These are phyloP conservation scores for Volucella zonaria DNA, from an alignment of 2,888 invertebrate genomes.

Conservation along the genomic window DNA sequence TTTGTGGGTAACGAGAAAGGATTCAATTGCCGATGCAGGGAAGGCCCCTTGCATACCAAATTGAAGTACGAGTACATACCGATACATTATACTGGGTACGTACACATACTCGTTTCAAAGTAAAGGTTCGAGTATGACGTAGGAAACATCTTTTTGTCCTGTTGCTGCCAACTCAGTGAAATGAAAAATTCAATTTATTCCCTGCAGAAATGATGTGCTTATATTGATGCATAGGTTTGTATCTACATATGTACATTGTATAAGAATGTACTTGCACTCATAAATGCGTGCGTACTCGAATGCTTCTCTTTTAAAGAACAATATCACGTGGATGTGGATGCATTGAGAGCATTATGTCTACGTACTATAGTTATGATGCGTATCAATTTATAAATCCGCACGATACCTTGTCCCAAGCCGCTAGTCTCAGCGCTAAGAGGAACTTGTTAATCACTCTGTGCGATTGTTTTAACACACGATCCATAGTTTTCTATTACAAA, in stretches of 20 bases:
- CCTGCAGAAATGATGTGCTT: slow-evolving; percentile 51
- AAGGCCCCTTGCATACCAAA: slow-evolving; percentile 49
- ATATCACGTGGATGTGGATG: slow-evolving; percentile 10
- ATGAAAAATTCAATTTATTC: slow-evolving; percentile 73
- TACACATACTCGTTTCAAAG: neutral
- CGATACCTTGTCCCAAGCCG: slow-evolving; percentile 34
- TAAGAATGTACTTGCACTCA: neutral
- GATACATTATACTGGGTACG: neutral
- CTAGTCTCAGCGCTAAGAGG: slow-evolving; percentile 31
- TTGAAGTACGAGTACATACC: slow-evolving; percentile 10
- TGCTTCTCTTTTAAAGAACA: slow-evolving; percentile 32
- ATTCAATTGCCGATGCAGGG: slow-evolving; percentile 67
- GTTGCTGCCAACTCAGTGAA: slow-evolving; percentile 60
- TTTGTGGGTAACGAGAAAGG: slow-evolving; percentile 61
- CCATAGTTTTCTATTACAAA: neutral
- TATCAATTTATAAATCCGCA: no score
- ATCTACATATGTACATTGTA: no score
- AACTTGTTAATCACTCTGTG: slow-evolving; percentile 62
- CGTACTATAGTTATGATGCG: neutral
- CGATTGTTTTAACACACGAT: slow-evolving; percentile 40
- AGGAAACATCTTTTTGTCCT: slow-evolving; percentile 70
- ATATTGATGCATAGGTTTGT: slow-evolving; percentile 20
- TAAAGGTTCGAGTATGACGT: slow-evolving; percentile 16
- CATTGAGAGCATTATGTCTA: slow-evolving; percentile 44
- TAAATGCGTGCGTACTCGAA: slow-evolving; percentile 5